Base-by-base conservation (phyloP, 2,797 vertebrate genomes). In the Clarias fuscus region DNA sequence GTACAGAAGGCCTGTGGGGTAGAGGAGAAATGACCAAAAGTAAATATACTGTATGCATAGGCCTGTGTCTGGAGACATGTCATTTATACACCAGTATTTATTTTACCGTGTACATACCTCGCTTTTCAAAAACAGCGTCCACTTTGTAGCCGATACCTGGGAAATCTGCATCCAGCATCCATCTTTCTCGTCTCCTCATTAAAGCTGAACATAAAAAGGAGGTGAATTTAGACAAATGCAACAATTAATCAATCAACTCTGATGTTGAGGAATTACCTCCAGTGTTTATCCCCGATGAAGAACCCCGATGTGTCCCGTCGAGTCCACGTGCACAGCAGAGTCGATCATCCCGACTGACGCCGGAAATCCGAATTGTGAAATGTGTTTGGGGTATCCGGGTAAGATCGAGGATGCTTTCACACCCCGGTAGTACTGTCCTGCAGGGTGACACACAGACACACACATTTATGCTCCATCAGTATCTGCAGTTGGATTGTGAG, bases 91-190 rank as follows among this genome's bases (percentile, higher is more conserved):
- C 33, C 33, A 33, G 33, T 33, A 33, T 33, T 33, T 33, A 1
- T 33, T 33, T 33, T 33, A 33, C 2, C 33, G 18, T 59, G 53
- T 59, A 27, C 59, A 59, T 59, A 97, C 97, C 85, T 37, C 92
- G 30, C 87, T 95, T 92, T 84, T 94, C 91, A 91, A 97, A 97
- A 87, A 90, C 96, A 73, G 97, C 96, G 82, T 97, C 95, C 79
- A 97, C 91, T 87, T 87, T 94, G n/a, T n/a, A n/a, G n/a, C n/a
- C n/a, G n/a, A n/a, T n/a, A n/a, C n/a, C n/a, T n/a, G n/a, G n/a
- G n/a, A n/a, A n/a, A n/a, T n/a, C n/a, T n/a, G n/a, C n/a, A n/a
- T n/a, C n/a, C 91, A 1, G 0, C 2, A 75, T 94, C 92, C 94
- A 95, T 94, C 78, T 40, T 87, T 59, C 70, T 62, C 4, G 5